Evolutionary conservation across 2,113 vertebrate genomes (phyloP), one percentile per base, ranked within the genome.

Genomic region (Corapipo altera): DNA sequence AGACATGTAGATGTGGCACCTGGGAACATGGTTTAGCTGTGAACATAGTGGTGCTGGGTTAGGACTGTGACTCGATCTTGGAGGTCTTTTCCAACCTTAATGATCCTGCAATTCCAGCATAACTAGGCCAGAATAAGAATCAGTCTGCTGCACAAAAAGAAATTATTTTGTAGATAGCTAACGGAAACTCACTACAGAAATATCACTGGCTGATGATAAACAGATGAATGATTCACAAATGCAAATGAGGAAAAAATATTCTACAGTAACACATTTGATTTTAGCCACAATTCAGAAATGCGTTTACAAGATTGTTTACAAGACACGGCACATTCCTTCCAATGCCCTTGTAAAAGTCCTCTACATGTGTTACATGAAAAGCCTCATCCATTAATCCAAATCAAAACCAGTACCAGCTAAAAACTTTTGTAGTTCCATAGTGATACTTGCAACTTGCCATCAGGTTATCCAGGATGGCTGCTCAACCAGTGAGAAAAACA

Each of bases 211-310:
- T 96, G 94, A 92, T 95, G 55, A 92, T 49, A 88, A 80, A 96
- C 93, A 97, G 94, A 95, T 70, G 95, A 97, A 95, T 92, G 94
- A 96, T 88, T 97, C 90, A 95, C 73, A 96, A 95, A 96, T 94
- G 84, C 86, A 97, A 96, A 97, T 93, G 86, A 92, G 76, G 91
- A 91, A 94, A 96, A 97, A 96, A 93, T 88, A 97, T 74, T 94
- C 75, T 89, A 93, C 94, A 92, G 81, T 88, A 96, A 96, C 44
- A 95, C 81, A 92, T 94, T 93, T 97, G 81, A 95, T 93, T 97
- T 89, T 69, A 82, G 77, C 91, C 94, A 95, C 66, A 82, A 91
- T 96, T 96, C 88, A 95, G 88, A 85, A 96, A 65, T 15, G 41
- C 70, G 71, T 96, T 97, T 90, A 78, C 81, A 95, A 96, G 94